phyloP scores from a whole-genome alignment of 2,113 vertebrate species.

The Pomatostomus ruficeps region DNA sequence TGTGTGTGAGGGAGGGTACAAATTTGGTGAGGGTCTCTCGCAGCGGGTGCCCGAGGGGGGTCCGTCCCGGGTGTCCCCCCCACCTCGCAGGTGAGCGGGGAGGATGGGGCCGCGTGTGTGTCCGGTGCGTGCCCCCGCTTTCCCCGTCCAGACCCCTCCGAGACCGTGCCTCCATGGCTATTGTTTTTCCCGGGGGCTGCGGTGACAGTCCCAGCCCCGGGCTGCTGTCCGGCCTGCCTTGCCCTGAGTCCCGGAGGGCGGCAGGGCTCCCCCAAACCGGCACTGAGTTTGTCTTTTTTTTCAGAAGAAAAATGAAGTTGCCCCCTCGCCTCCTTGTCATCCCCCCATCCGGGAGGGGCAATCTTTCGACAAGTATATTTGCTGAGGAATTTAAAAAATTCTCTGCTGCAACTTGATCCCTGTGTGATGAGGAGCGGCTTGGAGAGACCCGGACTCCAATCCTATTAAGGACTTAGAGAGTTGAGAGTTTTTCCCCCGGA shows the following conservation, averaged over 20 bases:
- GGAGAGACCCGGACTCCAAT: slow-evolving; percentile 78
- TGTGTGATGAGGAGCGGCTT: slow-evolving; percentile 81
- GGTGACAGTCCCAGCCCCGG: background rate
- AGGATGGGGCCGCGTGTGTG: background rate
- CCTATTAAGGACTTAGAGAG: slow-evolving; percentile 75
- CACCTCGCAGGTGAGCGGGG: background rate
- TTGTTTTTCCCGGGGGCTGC: background rate
- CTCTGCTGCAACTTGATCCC: slow-evolving; percentile 88
- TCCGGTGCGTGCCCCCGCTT: background rate
- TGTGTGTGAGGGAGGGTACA: background rate
- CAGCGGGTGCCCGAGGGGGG: background rate
- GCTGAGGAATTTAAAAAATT: slow-evolving; percentile 91
- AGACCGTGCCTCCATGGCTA: background rate
- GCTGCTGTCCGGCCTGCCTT: background rate
- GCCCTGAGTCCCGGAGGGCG: background rate
- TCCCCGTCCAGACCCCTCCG: background rate
- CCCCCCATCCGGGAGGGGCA: slow-evolving; percentile 15
- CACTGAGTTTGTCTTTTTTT: background rate
- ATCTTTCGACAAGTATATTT: slow-evolving; percentile 87
- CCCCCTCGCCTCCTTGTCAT: background rate
- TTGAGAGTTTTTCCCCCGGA: slow-evolving; percentile 32
- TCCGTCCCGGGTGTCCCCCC: background rate
- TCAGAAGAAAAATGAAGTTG: background rate
- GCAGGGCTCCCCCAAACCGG: background rate
- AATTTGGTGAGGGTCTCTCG: background rate